Conservation (phyloP, 2,888 invertebrate species). For the Agelastica alni region DNA sequence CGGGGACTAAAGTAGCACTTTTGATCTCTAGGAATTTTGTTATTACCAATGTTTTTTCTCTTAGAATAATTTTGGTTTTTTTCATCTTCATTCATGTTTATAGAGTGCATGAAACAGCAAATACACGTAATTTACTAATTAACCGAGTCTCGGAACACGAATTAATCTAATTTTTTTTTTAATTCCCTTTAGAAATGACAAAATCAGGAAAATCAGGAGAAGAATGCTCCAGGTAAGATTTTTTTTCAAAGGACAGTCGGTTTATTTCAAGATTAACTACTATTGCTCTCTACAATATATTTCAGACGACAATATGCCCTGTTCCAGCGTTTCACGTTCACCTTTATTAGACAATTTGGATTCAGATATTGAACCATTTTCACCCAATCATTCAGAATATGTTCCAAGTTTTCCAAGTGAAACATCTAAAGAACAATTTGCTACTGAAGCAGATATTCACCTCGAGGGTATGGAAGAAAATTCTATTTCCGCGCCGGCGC, state of each 20-base stretch:
- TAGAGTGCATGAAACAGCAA: no score
- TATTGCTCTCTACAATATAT: no score
- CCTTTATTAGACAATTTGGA: background rate
- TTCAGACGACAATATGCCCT: background rate
- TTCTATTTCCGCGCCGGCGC: no score
- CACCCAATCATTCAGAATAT: background rate
- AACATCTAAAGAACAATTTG: background rate
- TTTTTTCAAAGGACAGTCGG: no score
- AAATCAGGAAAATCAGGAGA: no score
- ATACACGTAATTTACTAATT: background rate
- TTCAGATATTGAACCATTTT: background rate
- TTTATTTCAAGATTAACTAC: no score
- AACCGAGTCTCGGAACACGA: background rate
- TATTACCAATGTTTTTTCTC: background rate
- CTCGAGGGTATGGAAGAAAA: no score
- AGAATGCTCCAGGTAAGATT: no score
- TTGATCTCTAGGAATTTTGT: background rate
- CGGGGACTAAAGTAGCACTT: background rate
- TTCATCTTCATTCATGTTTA: no score
- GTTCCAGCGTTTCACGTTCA: background rate
- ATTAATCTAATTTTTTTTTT: background rate
- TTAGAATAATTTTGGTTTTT: background rate
- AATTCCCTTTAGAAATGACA: no score
- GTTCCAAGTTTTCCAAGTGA: background rate
- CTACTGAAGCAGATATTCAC: background rate